phyloP scores from a whole-genome alignment of 2,888 invertebrate species.

The Callosobruchus maculatus region DNA sequence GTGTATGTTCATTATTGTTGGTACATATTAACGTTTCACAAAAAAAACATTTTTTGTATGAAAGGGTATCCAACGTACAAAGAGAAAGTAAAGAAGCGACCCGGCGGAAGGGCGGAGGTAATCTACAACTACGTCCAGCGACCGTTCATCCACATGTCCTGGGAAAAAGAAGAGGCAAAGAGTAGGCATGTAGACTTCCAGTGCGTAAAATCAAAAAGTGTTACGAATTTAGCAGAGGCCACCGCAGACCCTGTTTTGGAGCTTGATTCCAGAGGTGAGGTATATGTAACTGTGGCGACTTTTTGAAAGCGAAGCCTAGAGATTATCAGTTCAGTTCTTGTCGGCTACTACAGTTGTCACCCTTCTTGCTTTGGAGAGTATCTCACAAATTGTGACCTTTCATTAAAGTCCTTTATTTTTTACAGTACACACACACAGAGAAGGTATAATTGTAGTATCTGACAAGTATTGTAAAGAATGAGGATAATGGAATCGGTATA shows the following conservation, averaged over 20 bases:
- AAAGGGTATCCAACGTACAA: constrained; percentile 95
- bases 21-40: too few relatives aligned
- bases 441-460: too few relatives aligned
- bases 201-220: constrained; percentile 96
- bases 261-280: constrained; percentile 56
- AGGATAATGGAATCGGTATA: too few relatives aligned
- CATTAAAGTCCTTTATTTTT: too few relatives aligned
- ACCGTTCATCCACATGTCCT: constrained; percentile 98
- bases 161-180: constrained; percentile 99
- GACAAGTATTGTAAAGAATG: too few relatives aligned
- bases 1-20: too few relatives aligned
- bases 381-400: too few relatives aligned
- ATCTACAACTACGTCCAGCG: constrained; percentile 99
- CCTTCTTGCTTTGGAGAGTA: too few relatives aligned
- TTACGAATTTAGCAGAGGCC: constrained; percentile 93
- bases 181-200: constrained; percentile 99
- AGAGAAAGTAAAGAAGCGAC: constrained; percentile 94
- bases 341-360: too few relatives aligned
- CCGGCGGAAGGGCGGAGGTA: constrained; percentile 93
- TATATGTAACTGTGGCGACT: background rate
- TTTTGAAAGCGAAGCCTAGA: too few relatives aligned
- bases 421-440: too few relatives aligned
- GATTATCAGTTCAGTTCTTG: too few relatives aligned
- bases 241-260: constrained; percentile 83
- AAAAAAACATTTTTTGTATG: constrained; percentile 6